Conservation (phyloP, 1,140 invertebrate genomes). For the Whitmania pigra region DNA sequence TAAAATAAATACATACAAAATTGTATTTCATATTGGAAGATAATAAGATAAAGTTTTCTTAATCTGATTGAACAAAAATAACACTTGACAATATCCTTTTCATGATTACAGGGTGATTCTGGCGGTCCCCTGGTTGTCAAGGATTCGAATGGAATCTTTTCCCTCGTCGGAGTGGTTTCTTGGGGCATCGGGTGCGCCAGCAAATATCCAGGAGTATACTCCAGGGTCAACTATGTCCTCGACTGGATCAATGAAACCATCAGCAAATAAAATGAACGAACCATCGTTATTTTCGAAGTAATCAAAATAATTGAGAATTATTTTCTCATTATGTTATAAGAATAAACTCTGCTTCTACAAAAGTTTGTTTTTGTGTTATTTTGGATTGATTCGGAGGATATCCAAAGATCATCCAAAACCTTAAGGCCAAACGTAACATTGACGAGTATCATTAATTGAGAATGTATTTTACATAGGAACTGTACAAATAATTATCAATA, state of each 20-base stretch:
- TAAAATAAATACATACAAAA: background rate
- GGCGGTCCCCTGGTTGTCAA: constrained; percentile 52
- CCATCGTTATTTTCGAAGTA: no score
- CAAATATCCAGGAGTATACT: constrained; percentile 75
- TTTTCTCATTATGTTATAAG: no score
- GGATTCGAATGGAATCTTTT: constrained; percentile 37
- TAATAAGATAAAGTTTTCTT: background rate
- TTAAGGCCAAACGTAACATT: no score
- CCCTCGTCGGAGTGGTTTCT: constrained; percentile 52
- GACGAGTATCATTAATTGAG: no score
- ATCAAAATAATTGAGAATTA: no score
- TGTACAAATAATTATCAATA: no score
- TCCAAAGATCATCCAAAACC: no score
- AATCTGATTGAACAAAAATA: background rate
- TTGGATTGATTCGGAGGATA: no score
- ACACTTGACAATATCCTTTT: background rate
- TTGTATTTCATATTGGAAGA: background rate
- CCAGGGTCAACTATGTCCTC: constrained; percentile 58
- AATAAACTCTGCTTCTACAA: no score
- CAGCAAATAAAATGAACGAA: no score
- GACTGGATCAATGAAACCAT: constrained; percentile 52
- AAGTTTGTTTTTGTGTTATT: no score
- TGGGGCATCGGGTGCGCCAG: constrained; percentile 83
- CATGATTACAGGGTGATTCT: constrained; percentile 42
- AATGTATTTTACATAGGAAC: no score